Percentiles rank a stretch among this genome's conserved stretches.
phyloP scores from a whole-genome alignment of 2,113 vertebrate species.

The Eclectus roratus region DNA sequence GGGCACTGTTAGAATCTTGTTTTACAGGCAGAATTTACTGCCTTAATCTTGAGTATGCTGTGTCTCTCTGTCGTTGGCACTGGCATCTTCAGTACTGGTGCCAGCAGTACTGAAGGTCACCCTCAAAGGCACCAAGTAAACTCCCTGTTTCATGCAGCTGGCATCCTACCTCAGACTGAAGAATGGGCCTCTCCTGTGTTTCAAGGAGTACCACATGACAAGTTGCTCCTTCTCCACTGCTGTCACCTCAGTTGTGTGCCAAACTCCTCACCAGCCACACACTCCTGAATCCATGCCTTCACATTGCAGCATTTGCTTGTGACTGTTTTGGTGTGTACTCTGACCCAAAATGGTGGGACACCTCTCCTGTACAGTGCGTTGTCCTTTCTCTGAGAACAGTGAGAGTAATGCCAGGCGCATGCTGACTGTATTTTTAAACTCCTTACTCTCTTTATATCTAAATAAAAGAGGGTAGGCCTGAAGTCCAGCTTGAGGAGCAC shows the following conservation, averaged over 20 bases:
- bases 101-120: neutral
- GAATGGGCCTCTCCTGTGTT: neutral
- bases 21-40: neutral
- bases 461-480: neutral
- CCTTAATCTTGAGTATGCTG: neutral
- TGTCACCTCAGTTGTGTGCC: neutral
- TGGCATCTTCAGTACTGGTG: neutral
- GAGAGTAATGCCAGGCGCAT: neutral
- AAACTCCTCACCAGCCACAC: rapidly evolving
- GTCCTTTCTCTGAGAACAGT: neutral
- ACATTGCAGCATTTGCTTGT: neutral
- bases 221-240: neutral
- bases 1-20: neutral
- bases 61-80: neutral
- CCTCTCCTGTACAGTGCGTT: neutral
- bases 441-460: neutral
- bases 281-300: neutral
- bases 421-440: neutral
- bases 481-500: neutral
- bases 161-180: neutral
- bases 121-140: neutral
- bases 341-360: rapidly evolving
- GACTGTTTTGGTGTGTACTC: neutral
- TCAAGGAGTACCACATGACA: neutral
- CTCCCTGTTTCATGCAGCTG: neutral